Evolutionary conservation across 2,797 vertebrate species (phyloP).

Genomic region (Acanthiza pusilla): DNA sequence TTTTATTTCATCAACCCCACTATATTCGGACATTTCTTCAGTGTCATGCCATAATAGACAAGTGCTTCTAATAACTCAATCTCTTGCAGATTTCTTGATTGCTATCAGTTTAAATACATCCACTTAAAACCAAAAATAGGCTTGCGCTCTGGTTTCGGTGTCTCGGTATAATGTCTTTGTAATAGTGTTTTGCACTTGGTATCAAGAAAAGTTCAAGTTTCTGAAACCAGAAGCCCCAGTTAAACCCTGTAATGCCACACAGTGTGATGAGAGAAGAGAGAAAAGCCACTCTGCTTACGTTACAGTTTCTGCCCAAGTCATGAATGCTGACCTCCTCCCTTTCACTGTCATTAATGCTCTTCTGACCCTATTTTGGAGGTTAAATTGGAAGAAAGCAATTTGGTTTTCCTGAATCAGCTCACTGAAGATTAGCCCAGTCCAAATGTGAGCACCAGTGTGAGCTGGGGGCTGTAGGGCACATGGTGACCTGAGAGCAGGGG

Average conservation of each 20-base stretch:
- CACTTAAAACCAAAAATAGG: neutral
- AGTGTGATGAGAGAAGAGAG: conserved; percentile 10
- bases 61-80: neutral
- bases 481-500: neutral
- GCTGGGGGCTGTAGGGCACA: accelerated
- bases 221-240: conserved; percentile 18
- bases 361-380: neutral
- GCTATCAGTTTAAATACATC: neutral
- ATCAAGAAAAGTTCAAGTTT: conserved; percentile 2
- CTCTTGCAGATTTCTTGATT: neutral
- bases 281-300: neutral
- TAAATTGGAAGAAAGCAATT: neutral
- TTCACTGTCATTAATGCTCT: neutral
- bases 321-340: neutral
- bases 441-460: neutral
- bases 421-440: neutral
- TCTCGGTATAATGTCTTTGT: neutral
- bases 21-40: neutral
- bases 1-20: neutral
- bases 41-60: neutral
- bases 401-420: neutral
- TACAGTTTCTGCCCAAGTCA: neutral
- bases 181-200: neutral
- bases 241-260: neutral
- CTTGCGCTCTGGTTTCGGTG: neutral